Conservation (phyloP, 2,888 invertebrate genomes). For the Diaprepes abbreviatus region DNA sequence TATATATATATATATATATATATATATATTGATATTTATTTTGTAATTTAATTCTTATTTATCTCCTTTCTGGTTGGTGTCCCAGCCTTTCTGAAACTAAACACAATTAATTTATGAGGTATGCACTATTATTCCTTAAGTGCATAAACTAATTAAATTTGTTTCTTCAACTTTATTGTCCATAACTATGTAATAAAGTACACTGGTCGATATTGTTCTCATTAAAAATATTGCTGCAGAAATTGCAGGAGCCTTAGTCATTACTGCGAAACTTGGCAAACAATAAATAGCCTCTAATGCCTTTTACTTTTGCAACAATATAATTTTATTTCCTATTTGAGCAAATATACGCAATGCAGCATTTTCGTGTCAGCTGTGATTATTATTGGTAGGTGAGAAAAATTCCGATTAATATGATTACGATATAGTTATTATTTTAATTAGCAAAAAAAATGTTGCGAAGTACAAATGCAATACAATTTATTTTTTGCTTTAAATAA, state of each 20-base stretch:
- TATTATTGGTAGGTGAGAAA: constrained; percentile 9
- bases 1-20: too few relatives aligned
- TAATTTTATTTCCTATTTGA: constrained; percentile 35
- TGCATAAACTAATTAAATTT: neutral
- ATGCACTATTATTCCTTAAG: neutral
- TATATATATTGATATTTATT: too few relatives aligned
- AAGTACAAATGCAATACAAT: neutral
- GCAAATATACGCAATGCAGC: constrained; percentile 35
- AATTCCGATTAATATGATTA: constrained; percentile 26
- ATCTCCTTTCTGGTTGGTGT: too few relatives aligned
- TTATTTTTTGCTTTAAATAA: too few relatives aligned
- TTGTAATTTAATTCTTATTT: neutral
- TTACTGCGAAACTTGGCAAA: constrained; percentile 13
- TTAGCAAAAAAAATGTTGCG: constrained; percentile 28
- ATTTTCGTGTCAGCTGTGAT: constrained; percentile 14
- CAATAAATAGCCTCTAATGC: constrained; percentile 21
- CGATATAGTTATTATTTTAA: constrained; percentile 16
- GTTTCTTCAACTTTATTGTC: neutral
- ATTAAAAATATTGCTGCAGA: neutral
- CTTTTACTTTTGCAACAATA: constrained; percentile 40
- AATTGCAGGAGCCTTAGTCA: constrained; percentile 17
- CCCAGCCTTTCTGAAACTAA: too few relatives aligned
- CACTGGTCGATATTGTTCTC: neutral
- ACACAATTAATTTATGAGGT: too few relatives aligned
- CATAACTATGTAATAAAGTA: neutral